Conservation (phyloP, 1,140 invertebrate genomes). For the Ladona fulva region DNA sequence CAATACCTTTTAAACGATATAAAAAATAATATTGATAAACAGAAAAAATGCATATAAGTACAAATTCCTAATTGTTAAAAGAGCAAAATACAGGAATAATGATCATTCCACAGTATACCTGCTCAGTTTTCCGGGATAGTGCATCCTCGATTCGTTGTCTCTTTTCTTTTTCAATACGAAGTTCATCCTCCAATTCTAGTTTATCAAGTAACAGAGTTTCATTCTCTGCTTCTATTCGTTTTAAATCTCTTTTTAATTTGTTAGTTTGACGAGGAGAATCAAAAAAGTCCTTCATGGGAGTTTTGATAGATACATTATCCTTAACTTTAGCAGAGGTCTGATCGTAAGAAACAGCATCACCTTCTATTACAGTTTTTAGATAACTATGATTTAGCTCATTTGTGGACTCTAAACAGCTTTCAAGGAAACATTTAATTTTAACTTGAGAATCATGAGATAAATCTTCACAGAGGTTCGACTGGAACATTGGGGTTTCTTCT, state of each 20-base stretch:
- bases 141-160: not conserved
- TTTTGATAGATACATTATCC: not conserved
- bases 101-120: not conserved
- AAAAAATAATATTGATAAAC: not conserved
- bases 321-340: not conserved
- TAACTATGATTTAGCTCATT: not conserved
- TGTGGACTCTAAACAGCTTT: not conserved
- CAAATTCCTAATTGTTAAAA: no score
- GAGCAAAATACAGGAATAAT: no score
- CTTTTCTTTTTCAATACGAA: not conserved
- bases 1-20: not conserved
- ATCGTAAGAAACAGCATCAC: not conserved
- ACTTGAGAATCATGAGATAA: not conserved
- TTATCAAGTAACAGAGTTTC: not conserved
- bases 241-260: not conserved
- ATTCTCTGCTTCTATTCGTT: not conserved
- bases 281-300: not conserved
- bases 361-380: not conserved
- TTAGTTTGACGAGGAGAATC: not conserved
- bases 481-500: not conserved
- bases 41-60: not conserved
- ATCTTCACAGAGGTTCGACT: not conserved
- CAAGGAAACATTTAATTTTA: not conserved
- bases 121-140: not conserved
- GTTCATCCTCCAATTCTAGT: not conserved